Evolutionary conservation across 2,888 invertebrate genomes (phyloP).

Genomic region (Cheilosia grossa): DNA sequence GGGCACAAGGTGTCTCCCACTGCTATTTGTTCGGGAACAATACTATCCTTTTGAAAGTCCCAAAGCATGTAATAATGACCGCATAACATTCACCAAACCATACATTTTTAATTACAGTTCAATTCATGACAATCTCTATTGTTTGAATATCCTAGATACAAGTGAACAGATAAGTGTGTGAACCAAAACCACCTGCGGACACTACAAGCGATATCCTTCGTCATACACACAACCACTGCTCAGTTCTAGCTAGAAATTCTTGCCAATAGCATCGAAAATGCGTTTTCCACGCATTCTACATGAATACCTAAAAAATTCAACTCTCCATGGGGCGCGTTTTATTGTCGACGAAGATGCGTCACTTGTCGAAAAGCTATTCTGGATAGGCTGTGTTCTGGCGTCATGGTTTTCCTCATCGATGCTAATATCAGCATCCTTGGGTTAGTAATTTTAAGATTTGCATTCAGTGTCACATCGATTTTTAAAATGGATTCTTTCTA

Average conservation of each 20-base stretch:
- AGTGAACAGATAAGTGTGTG: not conserved
- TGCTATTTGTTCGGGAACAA: no score
- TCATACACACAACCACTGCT: not conserved
- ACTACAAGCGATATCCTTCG: not conserved
- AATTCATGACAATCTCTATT: no score
- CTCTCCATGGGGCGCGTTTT: slow-evolving; percentile 89
- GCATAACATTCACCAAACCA: no score
- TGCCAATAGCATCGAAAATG: slow-evolving; percentile 69
- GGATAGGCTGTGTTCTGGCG: slow-evolving; percentile 86
- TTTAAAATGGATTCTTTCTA: not conserved
- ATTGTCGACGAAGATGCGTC: slow-evolving; percentile 86
- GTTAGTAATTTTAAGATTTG: slow-evolving; percentile 68
- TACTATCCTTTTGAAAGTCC: no score
- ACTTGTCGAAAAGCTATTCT: slow-evolving; percentile 86
- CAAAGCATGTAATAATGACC: no score
- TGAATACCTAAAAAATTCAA: slow-evolving; percentile 87
- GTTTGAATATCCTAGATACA: not conserved
- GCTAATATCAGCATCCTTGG: slow-evolving; percentile 86
- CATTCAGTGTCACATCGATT: not conserved
- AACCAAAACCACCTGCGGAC: not conserved
- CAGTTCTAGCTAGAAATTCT: not conserved
- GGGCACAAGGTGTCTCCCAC: no score
- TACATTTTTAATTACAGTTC: no score
- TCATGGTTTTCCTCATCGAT: slow-evolving; percentile 89
- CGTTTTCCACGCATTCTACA: slow-evolving; percentile 82